Evolutionary conservation across 2,888 invertebrate species (phyloP).

Genomic region (Cepaea hortensis): DNA sequence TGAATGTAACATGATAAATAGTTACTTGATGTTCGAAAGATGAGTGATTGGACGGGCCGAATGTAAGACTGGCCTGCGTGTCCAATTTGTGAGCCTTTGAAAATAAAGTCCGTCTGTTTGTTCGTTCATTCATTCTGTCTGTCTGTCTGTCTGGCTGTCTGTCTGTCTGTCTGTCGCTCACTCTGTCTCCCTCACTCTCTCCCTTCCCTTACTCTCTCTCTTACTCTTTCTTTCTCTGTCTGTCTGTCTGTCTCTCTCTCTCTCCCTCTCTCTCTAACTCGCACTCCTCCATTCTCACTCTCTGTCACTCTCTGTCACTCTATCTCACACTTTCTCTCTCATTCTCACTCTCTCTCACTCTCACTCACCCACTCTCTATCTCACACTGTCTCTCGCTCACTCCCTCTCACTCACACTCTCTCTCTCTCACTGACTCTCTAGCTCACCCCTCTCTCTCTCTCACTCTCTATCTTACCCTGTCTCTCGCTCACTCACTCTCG

Average conservation of each 20-base stretch:
- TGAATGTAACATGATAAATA: too few relatives aligned
- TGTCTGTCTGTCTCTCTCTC: not conserved
- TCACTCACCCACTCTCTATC: not conserved
- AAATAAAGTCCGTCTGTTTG: too few relatives aligned
- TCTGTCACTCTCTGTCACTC: not conserved
- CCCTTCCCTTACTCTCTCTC: not conserved
- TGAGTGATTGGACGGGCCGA: too few relatives aligned
- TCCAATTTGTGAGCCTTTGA: too few relatives aligned
- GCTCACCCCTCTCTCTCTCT: constrained; percentile 13
- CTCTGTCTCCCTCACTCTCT: too few relatives aligned
- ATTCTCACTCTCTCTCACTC: not conserved
- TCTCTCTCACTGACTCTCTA: constrained; percentile 19
- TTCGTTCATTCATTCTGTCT: too few relatives aligned
- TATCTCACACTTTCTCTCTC: too few relatives aligned
- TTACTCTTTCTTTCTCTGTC: not conserved
- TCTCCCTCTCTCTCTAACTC: constrained; percentile 22
- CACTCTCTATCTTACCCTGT: constrained; percentile 4
- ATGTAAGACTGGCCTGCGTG: too few relatives aligned
- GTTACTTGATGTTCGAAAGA: too few relatives aligned
- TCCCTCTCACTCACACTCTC: constrained; percentile 6
- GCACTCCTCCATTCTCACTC: not conserved
- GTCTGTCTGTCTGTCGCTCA: too few relatives aligned
- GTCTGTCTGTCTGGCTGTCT: too few relatives aligned
- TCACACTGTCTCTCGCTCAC: constrained; percentile 14
- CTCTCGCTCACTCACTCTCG: not conserved